Evolutionary conservation across 1,140 invertebrate genomes (phyloP), one percentile per base, ranked within the genome.

Genomic region (Dendrolimus kikuchii): DNA sequence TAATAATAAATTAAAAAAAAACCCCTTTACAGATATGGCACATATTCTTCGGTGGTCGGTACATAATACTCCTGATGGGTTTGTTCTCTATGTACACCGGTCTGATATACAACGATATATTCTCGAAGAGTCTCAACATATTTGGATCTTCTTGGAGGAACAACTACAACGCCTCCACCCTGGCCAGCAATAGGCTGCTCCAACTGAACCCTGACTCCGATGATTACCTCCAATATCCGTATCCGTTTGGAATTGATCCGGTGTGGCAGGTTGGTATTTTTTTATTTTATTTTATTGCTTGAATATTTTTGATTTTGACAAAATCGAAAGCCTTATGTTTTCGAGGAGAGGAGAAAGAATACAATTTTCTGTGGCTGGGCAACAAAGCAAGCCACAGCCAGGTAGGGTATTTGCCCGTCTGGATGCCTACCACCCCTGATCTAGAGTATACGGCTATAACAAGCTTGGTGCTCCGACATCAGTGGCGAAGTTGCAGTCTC

Each of bases 1-100:
- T n/a, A n/a, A n/a, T n/a, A n/a, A n/a, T n/a, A n/a, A n/a, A n/a
- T n/a, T n/a, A n/a, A n/a, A n/a, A n/a, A n/a, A n/a, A n/a, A n/a
- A n/a, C 10, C 39, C 7, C 51, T 5, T 41, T n/a, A 42, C 79
- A 96, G 94, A 97, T 98, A 64, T 99, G 96, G 94, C 97, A 95
- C 74, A 98, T 98, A 56, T 99, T 99, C 90, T 99, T 99, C 85
- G 94, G 94, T 51, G 99, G 99, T 5, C 93, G 99, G 6, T 99
- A 99, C 88, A 98, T 99, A 47, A 98, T 99, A 43, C 90, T 99
- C 5, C 88, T 99, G 10, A 99, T 99, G 99, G 98, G 98, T 4
- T 63, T 94, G 5, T 99, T 99, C 85, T 99, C 98, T 1, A 97
- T 99, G 88, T 99, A 99, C 88, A 98, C 98, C 8, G 98, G 98